Base-by-base conservation (phyloP, 2,797 vertebrate species). In the Danio choprae region DNA sequence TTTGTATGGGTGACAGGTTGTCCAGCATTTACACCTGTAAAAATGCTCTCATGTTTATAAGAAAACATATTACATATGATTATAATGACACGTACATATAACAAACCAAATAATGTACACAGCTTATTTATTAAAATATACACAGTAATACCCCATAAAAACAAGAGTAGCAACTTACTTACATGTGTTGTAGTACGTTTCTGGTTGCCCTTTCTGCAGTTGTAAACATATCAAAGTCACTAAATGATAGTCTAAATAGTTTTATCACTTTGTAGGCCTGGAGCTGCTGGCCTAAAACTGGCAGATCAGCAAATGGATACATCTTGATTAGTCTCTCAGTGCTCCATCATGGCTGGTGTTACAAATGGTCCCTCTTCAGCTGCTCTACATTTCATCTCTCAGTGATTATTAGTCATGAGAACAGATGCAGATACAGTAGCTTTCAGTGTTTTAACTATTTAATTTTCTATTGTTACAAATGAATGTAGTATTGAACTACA, bases 381-480 rank as follows among this genome's bases (percentile, higher is more conserved):
- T 81, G 79, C 68, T 82, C 79, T 60, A 83, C 69, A 81, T 87
- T 86, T 80, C 29, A 44, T 69, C 76, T 83, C 48, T 78, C 50
- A 59, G 67, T 12, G 18, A 29, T 29, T 29, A 51, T 72, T 40
- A 43, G 44, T 40, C 59, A 75, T 50, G 41, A 63, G 15, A n/a
- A 48, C 12, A 48, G 36, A 20, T 20, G 22, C 16, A 56, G 46
- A 55, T 13, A 55, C 48, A 22, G 40, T 69, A 74, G n/a, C 55
- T 46, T 59, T 40, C 74, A 12, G 13, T 9, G 51, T 20, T 62
- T 73, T 51, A 3, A 29, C 29, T 29, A 29, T 29, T 29, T 29
- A 29, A 29, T 3, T 29, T n/a, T n/a, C n/a, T n/a, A 3, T 29
- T 29, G 29, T 29, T 3, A 29, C 29, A 29, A 29, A 29, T 29